Conservation (phyloP, 2,888 invertebrate genomes). For the Ectropis crepuscularia region DNA sequence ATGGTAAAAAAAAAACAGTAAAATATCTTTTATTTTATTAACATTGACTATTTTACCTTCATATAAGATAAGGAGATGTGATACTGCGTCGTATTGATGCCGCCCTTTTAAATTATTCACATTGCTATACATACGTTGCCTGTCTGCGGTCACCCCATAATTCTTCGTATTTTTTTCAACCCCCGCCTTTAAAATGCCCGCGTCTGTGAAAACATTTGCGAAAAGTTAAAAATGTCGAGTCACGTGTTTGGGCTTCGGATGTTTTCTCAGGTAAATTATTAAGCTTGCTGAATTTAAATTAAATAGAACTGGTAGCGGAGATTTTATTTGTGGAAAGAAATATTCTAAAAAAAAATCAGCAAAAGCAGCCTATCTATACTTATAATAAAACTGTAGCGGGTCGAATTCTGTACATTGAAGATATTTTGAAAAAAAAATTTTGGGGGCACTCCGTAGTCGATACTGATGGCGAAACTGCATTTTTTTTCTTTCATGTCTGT, state of each 20-base stretch:
- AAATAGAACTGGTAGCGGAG: constrained; percentile 32
- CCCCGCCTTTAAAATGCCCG: constrained; percentile 50
- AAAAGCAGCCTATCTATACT: no score
- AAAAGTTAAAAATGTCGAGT: constrained; percentile 37
- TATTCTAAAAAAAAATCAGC: no score
- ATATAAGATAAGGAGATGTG: neutral
- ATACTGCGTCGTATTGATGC: constrained; percentile 8
- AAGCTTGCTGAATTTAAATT: constrained; percentile 26
- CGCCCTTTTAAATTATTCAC: constrained; percentile 68
- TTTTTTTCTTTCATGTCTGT: no score
- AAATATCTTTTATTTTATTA: no score
- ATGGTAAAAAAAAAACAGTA: no score
- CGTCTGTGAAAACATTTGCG: constrained; percentile 46
- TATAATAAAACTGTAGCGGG: no score
- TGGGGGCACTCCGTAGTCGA: no score
- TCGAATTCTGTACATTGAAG: no score
- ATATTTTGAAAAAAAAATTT: no score
- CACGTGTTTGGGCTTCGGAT: constrained; percentile 20
- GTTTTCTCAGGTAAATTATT: constrained; percentile 40
- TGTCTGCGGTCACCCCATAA: constrained; percentile 61
- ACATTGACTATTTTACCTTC: no score
- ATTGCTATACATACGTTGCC: constrained; percentile 63
- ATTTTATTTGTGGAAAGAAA: no score
- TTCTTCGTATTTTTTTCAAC: constrained; percentile 55
- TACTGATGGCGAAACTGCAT: no score